Evolutionary conservation across 2,113 vertebrate species (phyloP).

Genomic region (Scortum barcoo): DNA sequence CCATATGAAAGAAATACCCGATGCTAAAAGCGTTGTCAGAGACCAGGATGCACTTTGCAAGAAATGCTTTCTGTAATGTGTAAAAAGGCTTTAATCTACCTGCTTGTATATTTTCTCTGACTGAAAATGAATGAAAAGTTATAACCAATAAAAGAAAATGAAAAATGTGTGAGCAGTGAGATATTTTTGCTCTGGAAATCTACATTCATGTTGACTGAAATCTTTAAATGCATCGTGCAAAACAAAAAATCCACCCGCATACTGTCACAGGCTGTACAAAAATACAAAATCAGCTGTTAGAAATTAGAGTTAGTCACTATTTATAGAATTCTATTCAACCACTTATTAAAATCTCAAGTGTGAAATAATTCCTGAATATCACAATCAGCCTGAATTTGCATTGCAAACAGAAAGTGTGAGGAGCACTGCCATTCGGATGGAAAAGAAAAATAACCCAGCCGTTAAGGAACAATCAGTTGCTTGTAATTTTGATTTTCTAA

Average conservation of each 20-base stretch:
- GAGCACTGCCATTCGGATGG: background rate
- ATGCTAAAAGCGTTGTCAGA: background rate
- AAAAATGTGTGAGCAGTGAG: background rate
- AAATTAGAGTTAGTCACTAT: background rate
- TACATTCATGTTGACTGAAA: background rate
- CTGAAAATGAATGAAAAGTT: background rate
- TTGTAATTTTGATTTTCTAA: background rate
- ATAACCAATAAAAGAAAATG: background rate
- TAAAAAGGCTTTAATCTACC: background rate
- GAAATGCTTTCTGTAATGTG: background rate
- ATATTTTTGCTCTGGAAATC: background rate
- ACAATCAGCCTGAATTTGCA: background rate
- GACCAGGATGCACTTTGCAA: background rate
- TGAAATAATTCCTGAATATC: too few species aligned
- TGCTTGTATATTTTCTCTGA: background rate
- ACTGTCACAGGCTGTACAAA: background rate
- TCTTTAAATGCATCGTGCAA: background rate
- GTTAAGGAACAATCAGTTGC: constrained; percentile 14
- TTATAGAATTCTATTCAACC: too few species aligned
- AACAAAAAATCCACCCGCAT: too few species aligned
- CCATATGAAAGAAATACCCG: background rate
- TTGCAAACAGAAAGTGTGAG: background rate
- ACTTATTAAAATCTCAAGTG: too few species aligned
- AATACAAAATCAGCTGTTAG: background rate
- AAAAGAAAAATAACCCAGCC: constrained; percentile 1